phyloP scores from a whole-genome alignment of 1,140 invertebrate genomes.

The Paraescarpia echinospica region DNA sequence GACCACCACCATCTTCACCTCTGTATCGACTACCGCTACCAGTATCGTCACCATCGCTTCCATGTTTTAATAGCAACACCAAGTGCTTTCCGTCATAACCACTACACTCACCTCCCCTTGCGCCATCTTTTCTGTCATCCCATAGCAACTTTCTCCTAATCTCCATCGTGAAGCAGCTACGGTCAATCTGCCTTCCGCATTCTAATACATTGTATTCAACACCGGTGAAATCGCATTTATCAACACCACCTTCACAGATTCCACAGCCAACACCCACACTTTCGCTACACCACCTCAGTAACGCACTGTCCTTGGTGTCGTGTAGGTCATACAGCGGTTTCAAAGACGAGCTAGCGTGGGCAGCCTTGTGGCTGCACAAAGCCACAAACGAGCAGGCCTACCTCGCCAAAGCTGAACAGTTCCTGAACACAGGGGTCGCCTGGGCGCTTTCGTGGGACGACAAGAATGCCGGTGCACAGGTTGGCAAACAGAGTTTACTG shows the following conservation, averaged over 20 bases:
- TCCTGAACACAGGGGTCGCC: conserved; percentile 58
- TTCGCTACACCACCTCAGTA: background rate
- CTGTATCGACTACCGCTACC: too few species aligned
- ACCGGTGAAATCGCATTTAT: too few species aligned
- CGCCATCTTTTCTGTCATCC: too few species aligned
- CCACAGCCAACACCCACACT: conserved; percentile 3
- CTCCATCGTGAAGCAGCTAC: too few species aligned
- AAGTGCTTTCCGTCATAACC: too few species aligned
- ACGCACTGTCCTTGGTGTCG: background rate
- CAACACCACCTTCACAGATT: conserved; percentile 4
- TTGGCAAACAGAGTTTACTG: conserved; percentile 36
- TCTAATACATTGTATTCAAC: too few species aligned
- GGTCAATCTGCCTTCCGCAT: too few species aligned
- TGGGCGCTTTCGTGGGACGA: conserved; percentile 66
- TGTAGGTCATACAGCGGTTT: conserved; percentile 59
- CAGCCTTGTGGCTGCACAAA: conserved; percentile 66
- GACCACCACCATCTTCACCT: too few species aligned
- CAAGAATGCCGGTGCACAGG: conserved; percentile 65
- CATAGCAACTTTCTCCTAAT: too few species aligned
- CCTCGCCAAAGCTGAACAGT: conserved; percentile 61
- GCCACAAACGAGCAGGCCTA: conserved; percentile 64
- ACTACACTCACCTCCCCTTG: too few species aligned
- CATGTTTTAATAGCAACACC: too few species aligned
- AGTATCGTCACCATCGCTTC: too few species aligned
- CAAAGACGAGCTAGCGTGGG: conserved; percentile 68